A percentile compares a stretch with the other conserved stretches of the same genome.
These are phyloP conservation scores for Eospalax fontanierii DNA, from an alignment of 2,797 vertebrate genomes.

Conservation along the genomic window DNA sequence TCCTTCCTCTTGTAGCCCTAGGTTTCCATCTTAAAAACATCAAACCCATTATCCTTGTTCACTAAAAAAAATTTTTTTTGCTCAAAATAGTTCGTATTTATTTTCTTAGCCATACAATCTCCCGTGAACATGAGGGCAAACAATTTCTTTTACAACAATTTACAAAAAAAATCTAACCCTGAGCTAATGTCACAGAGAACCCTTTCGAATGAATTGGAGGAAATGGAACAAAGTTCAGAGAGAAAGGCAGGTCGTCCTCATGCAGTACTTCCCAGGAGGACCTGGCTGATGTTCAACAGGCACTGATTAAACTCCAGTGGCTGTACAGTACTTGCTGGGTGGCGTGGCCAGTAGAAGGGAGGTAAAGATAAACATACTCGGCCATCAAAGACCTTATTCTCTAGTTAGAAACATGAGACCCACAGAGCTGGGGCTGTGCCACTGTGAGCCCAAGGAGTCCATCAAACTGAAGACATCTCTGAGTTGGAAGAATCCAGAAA, in stretches of 20 bases:
- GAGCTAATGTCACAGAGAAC: conserved; percentile 17
- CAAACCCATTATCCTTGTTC: conserved; percentile 47
- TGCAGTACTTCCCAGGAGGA: neutral
- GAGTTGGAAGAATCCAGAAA: conserved; percentile 25
- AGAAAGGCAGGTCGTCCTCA: conserved; percentile 21
- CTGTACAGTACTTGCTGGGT: neutral
- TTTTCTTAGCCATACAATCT: conserved; percentile 74
- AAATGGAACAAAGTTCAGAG: conserved; percentile 75
- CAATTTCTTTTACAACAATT: conserved; percentile 52
- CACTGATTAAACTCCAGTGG: neutral
- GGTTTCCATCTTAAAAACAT: conserved; percentile 75
- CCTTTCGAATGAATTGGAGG: conserved; percentile 78
- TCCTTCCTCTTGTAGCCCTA: conserved; percentile 25
- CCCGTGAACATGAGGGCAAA: conserved; percentile 50
- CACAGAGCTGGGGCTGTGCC: neutral
- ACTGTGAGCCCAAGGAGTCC: neutral
- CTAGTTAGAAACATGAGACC: neutral
- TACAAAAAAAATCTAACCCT: conserved; percentile 59
- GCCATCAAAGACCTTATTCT: neutral
- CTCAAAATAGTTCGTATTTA: conserved; percentile 80
- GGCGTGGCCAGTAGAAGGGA: neutral
- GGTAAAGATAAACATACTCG: conserved; percentile 8
- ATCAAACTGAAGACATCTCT: conserved; percentile 37
- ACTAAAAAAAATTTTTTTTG: conserved; percentile 64
- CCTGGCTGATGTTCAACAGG: neutral